These are phyloP conservation scores for Buphagus erythrorhynchus DNA, from an alignment of 2,797 vertebrate species.

Conservation along the genomic window DNA sequence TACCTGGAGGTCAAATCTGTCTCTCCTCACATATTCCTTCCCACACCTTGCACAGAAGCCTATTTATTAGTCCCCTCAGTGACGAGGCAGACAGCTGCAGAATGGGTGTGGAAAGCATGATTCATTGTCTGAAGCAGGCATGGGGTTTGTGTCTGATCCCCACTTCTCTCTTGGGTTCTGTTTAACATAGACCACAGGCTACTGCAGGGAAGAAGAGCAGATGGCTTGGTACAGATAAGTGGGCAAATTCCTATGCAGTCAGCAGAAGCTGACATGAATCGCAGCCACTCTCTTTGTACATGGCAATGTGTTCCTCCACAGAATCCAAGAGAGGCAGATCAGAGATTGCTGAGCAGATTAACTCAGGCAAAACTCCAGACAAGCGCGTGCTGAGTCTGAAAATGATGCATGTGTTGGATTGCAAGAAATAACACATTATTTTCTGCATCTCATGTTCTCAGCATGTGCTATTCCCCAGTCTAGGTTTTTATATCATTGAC, in stretches of 20 bases:
- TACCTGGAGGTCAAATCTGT: background rate
- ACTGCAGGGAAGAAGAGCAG: background rate
- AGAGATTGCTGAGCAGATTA: background rate
- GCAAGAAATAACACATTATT: background rate
- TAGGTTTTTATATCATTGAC: background rate
- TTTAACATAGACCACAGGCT: background rate
- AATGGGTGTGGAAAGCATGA: background rate
- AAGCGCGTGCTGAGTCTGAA: background rate
- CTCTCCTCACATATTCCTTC: background rate
- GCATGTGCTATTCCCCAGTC: background rate
- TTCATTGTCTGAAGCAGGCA: background rate
- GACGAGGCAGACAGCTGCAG: background rate
- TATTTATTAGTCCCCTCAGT: background rate
- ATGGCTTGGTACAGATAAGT: background rate
- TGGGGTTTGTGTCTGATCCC: background rate
- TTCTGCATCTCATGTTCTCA: background rate
- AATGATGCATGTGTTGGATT: background rate
- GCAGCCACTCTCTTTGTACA: background rate
- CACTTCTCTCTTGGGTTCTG: background rate
- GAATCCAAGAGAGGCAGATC: background rate
- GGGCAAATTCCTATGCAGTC: background rate
- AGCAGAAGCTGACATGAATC: background rate
- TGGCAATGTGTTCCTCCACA: background rate
- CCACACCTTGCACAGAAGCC: background rate
- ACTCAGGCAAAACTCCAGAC: background rate